These are phyloP conservation scores for Dendrolimus houi DNA, from an alignment of 2,888 invertebrate species.

Conservation along the genomic window DNA sequence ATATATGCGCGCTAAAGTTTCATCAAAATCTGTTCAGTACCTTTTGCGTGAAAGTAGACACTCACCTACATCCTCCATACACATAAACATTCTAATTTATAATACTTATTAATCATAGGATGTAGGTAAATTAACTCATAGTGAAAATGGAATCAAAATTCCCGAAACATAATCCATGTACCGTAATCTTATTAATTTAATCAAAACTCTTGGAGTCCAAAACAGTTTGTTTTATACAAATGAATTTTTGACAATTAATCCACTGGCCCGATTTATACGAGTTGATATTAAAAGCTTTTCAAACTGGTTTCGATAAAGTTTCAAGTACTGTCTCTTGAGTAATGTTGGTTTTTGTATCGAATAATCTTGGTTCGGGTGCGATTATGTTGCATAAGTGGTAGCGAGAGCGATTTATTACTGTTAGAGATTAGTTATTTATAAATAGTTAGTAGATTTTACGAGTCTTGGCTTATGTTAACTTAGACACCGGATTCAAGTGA, in stretches of 20 bases:
- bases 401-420: constrained; percentile 9
- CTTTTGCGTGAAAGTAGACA: no score
- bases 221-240: not conserved
- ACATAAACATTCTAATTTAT: no score
- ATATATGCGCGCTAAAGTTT: no score
- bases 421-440: no score
- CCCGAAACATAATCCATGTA: not conserved
- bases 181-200: not conserved
- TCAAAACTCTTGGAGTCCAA: not conserved
- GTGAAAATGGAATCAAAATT: no score
- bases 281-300: not conserved
- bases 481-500: no score
- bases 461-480: no score
- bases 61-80: no score
- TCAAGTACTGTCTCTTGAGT: constrained; percentile 1
- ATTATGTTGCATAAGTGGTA: constrained; percentile 9
- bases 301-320: not conserved
- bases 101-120: no score
- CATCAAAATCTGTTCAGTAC: no score
- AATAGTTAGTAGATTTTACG: no score
- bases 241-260: not conserved
- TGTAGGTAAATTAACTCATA: no score
- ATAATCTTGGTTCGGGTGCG: constrained; percentile 10
- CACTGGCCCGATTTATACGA: not conserved
- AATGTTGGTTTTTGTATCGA: constrained; percentile 23